Evolutionary conservation across 2,888 invertebrate species (phyloP), one percentile per base, ranked within the genome.

Genomic region (Boloria euphrosyne): DNA sequence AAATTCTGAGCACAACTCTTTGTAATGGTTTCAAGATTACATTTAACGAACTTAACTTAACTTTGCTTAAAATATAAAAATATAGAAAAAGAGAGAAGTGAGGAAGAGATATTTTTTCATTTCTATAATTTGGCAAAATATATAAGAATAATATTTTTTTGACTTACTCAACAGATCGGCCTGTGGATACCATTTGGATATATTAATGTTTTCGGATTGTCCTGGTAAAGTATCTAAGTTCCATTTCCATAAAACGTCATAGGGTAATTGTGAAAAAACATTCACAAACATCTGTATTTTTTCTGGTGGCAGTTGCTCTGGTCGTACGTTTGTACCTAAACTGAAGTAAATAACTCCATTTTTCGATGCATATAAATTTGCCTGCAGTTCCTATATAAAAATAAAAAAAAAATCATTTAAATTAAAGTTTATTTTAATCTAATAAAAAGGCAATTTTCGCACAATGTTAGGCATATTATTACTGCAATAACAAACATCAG

Each of bases 191-290:
- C 73, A 74, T 57, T 68, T 71, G 0, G 64, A 70, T 17, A 70
- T 67, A 68, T 65, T 73, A 16, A 75, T 68, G 17, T 75, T 75
- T 0, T 68, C 13, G 0, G 71, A 38, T 54, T 51, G 66, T 13
- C 60, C 70, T 2, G 68, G 68, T n/a, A 75, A 59, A 13, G 70
- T 73, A 13, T 84, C 83, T 0, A 69, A 70, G 55, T 83, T 80
- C 82, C 81, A 86, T 72, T 87, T 89, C 85, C 84, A 87, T n/a
- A 90, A 53, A 5, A 89, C 79, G 17, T 81, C 74, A 65, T 86
- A 87, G 1, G 82, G 83, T 49, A 88, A 65, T 61, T 79, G 72
- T 0, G 80, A 76, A 66, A 89, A 83, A 0, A 80, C 80, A 4
- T 77, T 78, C 2, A 83, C 60, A 2, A 89, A 70, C 6, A 75